Conservation (phyloP, 2,888 invertebrate genomes). For the Campoplex capitator region DNA sequence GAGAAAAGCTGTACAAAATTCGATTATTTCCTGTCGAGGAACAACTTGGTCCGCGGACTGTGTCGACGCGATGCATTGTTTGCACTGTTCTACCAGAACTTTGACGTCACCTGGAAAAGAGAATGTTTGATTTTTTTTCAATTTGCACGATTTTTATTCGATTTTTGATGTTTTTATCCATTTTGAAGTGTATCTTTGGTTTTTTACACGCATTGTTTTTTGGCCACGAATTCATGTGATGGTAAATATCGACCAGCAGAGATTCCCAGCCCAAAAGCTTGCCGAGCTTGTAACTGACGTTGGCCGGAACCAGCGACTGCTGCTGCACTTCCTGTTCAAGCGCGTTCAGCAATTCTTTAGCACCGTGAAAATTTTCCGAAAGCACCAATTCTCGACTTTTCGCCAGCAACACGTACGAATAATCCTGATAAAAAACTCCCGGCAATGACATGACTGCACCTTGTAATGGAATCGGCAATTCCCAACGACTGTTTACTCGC, state of each 20-base stretch:
- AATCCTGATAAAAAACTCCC: slow-evolving; percentile 90
- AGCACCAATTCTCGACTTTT: slow-evolving; percentile 92
- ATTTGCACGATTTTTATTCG: no score
- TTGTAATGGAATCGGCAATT: slow-evolving; percentile 92
- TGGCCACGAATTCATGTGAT: slow-evolving; percentile 89
- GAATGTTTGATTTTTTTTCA: no score
- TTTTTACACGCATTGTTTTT: slow-evolving; percentile 81
- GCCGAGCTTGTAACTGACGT: slow-evolving; percentile 88
- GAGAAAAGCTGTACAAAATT: slow-evolving; percentile 92
- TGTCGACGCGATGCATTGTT: no score
- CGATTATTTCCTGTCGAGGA: no score
- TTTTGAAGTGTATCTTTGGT: no score
- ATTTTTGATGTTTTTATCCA: no score
- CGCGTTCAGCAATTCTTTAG: slow-evolving; percentile 86
- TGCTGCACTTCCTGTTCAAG: slow-evolving; percentile 90
- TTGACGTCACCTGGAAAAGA: slow-evolving; percentile 87
- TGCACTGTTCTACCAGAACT: no score
- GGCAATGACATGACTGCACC: slow-evolving; percentile 91
- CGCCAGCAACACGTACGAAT: slow-evolving; percentile 92
- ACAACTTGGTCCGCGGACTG: no score
- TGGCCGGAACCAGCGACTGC: slow-evolving; percentile 85
- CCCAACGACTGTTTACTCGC: slow-evolving; percentile 92
- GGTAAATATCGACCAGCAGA: slow-evolving; percentile 91
- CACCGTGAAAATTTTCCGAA: slow-evolving; percentile 86
- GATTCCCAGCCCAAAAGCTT: slow-evolving; percentile 95